Base-by-base conservation (phyloP, 2,113 vertebrate genomes). In the Neotragus pygmaeus region DNA sequence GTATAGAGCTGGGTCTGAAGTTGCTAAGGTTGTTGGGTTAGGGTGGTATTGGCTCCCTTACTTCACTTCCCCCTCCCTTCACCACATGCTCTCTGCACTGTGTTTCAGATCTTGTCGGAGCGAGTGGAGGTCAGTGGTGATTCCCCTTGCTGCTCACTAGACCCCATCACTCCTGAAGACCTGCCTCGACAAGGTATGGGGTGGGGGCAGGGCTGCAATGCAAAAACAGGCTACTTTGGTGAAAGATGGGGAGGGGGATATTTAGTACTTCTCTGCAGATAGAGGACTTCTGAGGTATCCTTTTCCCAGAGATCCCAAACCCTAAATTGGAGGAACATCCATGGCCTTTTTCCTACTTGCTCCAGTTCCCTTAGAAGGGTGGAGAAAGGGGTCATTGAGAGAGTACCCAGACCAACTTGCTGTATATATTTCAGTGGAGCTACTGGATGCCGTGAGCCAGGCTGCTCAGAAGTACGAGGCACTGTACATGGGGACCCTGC, bases 381-480 rank as follows among this genome's bases (percentile, higher is more conserved):
- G 77, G 64, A 57, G 70, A 60, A 73, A 33, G n/a, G 77, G 25
- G 17, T 70, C 8, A 28, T 10, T 53, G 66, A 77, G 81, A 39
- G 33, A 83, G 33, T 28, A 33, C 33, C 11, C 21, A 14, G 70
- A 70, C 70, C 57, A 39, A 30, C 36, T 28, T 80, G 51, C 13
- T 98, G 28, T 95, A 7, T 98, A 19, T 95, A 70, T 94, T 98
- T 96, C 98, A 99, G 99, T 99, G 97, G 99, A 99, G 64, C 98
- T 99, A 95, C 97, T 99, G 97, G 99, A 99, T 81, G 99, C 99
- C 0, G 99, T 99, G 96, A 98, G 99, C 86, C 99, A 99, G 95
- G 99, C 99, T 23, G 98, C 99, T 91, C 99, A 99, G 98, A 99
- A 99, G 97, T 99, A 99, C 7, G 98, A 99, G 64, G 99, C 99